phyloP scores from a whole-genome alignment of 2,113 vertebrate species.

The Equus przewalskii region DNA sequence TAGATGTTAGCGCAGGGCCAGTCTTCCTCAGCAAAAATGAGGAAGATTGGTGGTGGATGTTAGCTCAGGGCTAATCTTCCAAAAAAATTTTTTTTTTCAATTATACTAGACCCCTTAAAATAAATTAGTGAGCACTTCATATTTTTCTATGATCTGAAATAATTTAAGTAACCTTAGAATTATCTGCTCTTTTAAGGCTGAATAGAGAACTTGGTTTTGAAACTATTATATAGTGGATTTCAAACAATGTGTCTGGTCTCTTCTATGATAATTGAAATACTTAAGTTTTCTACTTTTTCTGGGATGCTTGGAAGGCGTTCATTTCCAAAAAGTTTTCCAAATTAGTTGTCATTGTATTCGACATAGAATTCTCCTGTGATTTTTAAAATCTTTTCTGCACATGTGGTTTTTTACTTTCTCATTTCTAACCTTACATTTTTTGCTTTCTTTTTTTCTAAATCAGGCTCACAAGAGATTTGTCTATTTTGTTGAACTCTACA shows the following conservation, averaged over 20 bases:
- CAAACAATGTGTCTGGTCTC: background rate
- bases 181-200: background rate
- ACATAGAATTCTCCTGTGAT: background rate
- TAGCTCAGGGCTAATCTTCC: no score
- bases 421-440: background rate
- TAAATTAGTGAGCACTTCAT: background rate
- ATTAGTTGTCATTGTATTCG: background rate
- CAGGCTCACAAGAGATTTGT: background rate
- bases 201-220: background rate
- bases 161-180: background rate
- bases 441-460: background rate
- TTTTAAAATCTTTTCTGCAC: background rate
- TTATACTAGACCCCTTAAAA: background rate
- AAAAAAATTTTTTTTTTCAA: no score
- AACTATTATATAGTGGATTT: background rate
- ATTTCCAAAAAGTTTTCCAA: background rate
- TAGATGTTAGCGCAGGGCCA: no score
- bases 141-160: conserved; percentile 12
- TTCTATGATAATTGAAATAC: background rate
- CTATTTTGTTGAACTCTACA: background rate
- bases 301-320: background rate
- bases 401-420: background rate
- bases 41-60: no score
- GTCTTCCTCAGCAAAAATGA: no score
- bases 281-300: background rate